Conservation (phyloP, 2,797 vertebrate species). For the Champsocephalus esox region DNA sequence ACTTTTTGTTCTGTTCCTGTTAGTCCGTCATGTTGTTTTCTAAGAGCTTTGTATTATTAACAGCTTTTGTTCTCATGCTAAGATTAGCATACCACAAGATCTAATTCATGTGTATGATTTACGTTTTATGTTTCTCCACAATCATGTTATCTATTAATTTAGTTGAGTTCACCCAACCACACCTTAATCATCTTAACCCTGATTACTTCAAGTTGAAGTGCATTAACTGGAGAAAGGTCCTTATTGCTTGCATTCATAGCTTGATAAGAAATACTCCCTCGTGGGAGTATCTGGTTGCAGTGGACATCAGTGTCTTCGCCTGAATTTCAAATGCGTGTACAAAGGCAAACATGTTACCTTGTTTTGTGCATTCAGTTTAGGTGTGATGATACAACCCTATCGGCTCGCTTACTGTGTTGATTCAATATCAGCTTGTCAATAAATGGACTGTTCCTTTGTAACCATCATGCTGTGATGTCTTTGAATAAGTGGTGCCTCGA, state of each 20-base stretch:
- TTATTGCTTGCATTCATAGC: conserved; percentile 45
- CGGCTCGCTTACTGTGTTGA: conserved; percentile 34
- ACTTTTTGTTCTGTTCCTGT: conserved; percentile 17
- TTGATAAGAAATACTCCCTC: conserved; percentile 21
- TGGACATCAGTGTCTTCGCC: conserved; percentile 22
- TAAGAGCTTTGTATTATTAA: conserved; percentile 3
- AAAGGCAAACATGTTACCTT: conserved; percentile 31
- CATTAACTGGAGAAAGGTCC: conserved; percentile 50
- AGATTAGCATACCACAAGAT: conserved; percentile 4
- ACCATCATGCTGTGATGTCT: conserved; percentile 29
- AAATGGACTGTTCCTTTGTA: conserved; percentile 74
- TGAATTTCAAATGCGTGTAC: conserved; percentile 36
- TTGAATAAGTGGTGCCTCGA: background rate
- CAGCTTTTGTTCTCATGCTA: conserved; percentile 20
- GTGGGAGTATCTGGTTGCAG: conserved; percentile 28
- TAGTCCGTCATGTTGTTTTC: conserved; percentile 3
- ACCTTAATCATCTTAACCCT: conserved; percentile 33
- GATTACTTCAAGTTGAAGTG: conserved; percentile 78
- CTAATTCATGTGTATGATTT: conserved; percentile 29
- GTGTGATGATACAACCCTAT: conserved; percentile 24
- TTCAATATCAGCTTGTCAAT: conserved; percentile 64
- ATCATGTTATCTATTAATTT: conserved; percentile 26
- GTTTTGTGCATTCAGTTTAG: conserved; percentile 27
- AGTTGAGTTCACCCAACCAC: conserved; percentile 26
- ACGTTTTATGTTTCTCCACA: conserved; percentile 17